These are phyloP conservation scores for Drosophila mayri DNA, from an alignment of 1,140 invertebrate species.

Conservation along the genomic window DNA sequence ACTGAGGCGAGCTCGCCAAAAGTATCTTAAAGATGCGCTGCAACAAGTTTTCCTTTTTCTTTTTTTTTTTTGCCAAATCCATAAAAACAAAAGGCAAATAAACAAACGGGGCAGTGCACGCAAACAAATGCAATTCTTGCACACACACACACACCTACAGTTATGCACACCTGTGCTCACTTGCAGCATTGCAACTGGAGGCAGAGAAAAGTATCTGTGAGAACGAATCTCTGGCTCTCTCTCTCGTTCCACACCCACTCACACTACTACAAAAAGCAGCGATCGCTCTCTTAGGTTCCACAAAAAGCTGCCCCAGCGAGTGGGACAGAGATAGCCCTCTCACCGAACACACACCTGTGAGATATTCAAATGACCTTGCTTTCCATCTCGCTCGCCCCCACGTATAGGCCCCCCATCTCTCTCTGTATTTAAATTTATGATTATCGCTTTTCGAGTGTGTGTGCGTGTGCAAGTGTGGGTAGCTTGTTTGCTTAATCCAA, in stretches of 20 bases:
- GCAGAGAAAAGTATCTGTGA: conserved; percentile 9
- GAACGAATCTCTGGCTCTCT: neutral
- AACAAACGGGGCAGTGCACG: conserved; percentile 76
- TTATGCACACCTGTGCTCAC: conserved; percentile 33
- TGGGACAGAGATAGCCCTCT: conserved; percentile 45
- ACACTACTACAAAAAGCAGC: conserved; percentile 29
- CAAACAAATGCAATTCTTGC: conserved; percentile 44
- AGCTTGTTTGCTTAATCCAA: conserved; percentile 66
- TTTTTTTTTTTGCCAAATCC: conserved; percentile 40
- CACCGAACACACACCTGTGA: conserved; percentile 40
- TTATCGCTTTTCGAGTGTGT: conserved; percentile 48
- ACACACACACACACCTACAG: conserved; percentile 31
- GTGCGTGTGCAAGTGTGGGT: conserved; percentile 20
- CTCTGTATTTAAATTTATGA: conserved; percentile 77
- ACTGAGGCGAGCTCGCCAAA: conserved; percentile 55
- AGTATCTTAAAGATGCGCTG: conserved; percentile 78
- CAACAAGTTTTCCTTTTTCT: conserved; percentile 18
- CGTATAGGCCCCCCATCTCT: neutral
- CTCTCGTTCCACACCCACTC: conserved; percentile 24
- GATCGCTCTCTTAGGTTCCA: conserved; percentile 78
- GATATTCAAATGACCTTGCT: conserved; percentile 69
- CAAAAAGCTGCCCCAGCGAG: conserved; percentile 50
- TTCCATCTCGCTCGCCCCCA: conserved; percentile 41
- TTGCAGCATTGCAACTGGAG: conserved; percentile 61
- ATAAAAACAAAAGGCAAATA: conserved; percentile 71